Evolutionary conservation across 2,113 vertebrate genomes (phyloP), one percentile per base, ranked within the genome.

Genomic region (Varanus komodoensis): DNA sequence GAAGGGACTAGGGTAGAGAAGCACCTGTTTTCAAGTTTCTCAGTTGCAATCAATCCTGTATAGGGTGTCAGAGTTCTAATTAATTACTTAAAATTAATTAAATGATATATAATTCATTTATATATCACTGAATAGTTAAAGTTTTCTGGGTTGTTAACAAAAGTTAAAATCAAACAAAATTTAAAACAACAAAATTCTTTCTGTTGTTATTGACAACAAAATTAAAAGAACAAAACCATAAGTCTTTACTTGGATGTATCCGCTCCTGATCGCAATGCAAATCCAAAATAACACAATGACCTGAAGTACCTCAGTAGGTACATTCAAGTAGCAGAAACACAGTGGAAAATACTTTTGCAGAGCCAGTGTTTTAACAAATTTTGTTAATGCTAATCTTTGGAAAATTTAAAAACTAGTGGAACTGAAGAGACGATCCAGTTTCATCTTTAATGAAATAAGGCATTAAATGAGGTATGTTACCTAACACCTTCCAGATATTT

Each of bases 301-400:
- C 95, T 91, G 96, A 94, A 96, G 95, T 97, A 97, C 93, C 93
- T 96, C 80, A 84, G 91, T 95, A 1, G n/a, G 17, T 27, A 69
- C 25, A 27, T 9, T 7, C 11, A n/a, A 32, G n/a, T 27, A 73
- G 29, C 27, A n/a, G 69, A 73, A 73, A 73, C 1, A 73, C 68
- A 27, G 27, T 69, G 68, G 68, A 7, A 73, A 32, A 73, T 73
- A 9, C 7, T 32, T 73, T 69, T 69, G 68, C 6, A 69, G 68
- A 69, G 21, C 68, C 29, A 73, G 27, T 29, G n/a, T 73, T 73
- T 73, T 73, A 73, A 73, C 8, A n/a, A 73, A 73, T 27, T 73
- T 25, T 52, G 48, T 52, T 79, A 27, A 79, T 79, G 23, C 2
- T 50, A 78, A 78, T 27, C 19, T 78, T 48, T 50, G 77, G 19